phyloP scores from a whole-genome alignment of 2,797 vertebrate genomes.

The Serranus cabrilla region DNA sequence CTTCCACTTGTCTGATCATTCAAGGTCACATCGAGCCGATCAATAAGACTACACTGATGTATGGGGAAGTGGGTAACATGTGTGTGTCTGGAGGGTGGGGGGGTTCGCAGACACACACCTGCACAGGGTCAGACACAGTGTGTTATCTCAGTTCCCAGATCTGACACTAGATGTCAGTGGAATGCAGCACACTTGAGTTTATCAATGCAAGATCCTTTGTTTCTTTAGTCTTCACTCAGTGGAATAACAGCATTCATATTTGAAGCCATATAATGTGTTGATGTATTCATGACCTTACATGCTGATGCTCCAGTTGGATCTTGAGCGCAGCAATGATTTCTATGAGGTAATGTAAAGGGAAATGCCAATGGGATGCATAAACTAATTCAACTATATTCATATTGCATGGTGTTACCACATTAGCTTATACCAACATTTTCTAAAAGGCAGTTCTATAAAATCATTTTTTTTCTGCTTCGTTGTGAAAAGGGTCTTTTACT shows the following conservation, averaged over 20 bases:
- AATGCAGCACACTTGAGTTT: constrained; percentile 52
- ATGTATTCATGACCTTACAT: not conserved
- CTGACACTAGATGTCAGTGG: constrained; percentile 82
- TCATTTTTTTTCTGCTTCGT: too few species aligned
- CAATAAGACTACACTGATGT: constrained; percentile 76
- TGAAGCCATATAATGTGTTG: constrained; percentile 35
- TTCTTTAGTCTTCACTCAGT: constrained; percentile 30
- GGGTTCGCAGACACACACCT: constrained; percentile 42
- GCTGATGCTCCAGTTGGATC: constrained; percentile 13
- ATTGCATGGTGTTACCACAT: too few species aligned
- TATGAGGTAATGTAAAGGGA: not conserved
- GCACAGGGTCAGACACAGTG: constrained; percentile 53
- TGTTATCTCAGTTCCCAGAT: constrained; percentile 56
- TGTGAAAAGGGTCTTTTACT: too few species aligned
- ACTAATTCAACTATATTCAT: not conserved
- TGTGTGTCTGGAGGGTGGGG: not conserved
- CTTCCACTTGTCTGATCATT: constrained; percentile 79
- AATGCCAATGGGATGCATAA: constrained; percentile 6
- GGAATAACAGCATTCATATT: constrained; percentile 43
- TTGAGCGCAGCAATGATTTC: not conserved
- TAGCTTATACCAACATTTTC: too few species aligned
- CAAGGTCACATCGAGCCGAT: constrained; percentile 80
- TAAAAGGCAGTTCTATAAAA: too few species aligned
- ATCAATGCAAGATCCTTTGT: constrained; percentile 61
- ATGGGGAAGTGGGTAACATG: constrained; percentile 65